Conservation (phyloP, 2,797 vertebrate genomes). For the Spinus pinus region DNA sequence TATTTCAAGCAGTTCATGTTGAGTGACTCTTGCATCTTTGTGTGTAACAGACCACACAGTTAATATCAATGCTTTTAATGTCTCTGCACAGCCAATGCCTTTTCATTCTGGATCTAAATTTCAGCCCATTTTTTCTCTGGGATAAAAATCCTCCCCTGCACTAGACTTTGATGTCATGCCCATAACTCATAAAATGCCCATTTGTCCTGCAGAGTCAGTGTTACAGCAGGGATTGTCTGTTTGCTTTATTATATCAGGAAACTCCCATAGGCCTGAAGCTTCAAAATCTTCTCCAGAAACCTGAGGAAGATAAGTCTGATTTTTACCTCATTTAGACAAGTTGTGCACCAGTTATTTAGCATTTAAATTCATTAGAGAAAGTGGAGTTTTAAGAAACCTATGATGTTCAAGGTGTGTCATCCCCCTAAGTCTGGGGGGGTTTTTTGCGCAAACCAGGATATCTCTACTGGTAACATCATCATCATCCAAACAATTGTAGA, state of each 20-base stretch:
- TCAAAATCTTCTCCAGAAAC: not conserved
- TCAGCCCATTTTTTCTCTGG: not conserved
- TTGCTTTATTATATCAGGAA: not conserved
- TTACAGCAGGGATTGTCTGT: not conserved
- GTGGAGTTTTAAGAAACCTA: not conserved
- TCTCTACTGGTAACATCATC: not conserved
- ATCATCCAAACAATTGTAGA: not conserved
- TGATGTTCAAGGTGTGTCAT: not conserved
- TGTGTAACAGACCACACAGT: not conserved
- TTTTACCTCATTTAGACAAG: not conserved
- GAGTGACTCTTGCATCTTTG: not conserved
- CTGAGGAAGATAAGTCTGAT: not conserved
- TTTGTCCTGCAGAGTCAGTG: not conserved
- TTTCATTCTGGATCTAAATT: not conserved
- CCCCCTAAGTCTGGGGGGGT: fast-evolving
- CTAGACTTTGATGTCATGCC: not conserved
- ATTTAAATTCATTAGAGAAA: not conserved
- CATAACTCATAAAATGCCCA: not conserved
- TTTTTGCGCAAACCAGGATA: not conserved
- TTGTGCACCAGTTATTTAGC: not conserved
- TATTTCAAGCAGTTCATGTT: not conserved
- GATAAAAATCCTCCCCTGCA: not conserved
- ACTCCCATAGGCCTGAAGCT: not conserved
- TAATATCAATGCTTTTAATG: not conserved
- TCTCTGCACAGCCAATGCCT: not conserved